Percentiles rank a stretch among this genome's conserved stretches.
Conservation (phyloP, 2,113 vertebrate genomes). For the Terrapene triunguis region DNA sequence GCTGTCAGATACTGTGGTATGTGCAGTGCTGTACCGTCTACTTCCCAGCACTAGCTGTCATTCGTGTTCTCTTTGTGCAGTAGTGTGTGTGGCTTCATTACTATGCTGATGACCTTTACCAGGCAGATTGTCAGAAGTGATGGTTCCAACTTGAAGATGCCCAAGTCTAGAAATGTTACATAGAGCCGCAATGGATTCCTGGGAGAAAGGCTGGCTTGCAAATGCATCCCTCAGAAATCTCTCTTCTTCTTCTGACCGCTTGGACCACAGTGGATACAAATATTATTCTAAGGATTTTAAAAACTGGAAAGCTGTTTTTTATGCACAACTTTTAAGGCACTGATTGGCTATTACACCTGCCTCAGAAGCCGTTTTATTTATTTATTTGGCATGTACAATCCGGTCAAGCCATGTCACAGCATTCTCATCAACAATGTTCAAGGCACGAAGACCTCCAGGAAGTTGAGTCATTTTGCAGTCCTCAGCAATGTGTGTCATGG, state of each 20-base stretch:
- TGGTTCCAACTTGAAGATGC: not conserved
- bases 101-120: not conserved
- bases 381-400: not conserved
- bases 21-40: accelerated
- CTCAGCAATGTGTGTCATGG: too few relatives aligned
- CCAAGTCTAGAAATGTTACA: not conserved
- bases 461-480: too few relatives aligned
- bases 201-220: not conserved
- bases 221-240: not conserved
- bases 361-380: not conserved
- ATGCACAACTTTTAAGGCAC: accelerated
- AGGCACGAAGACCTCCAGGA: too few relatives aligned
- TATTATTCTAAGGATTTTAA: not conserved
- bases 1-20: not conserved
- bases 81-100: not conserved
- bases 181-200: not conserved
- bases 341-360: not conserved
- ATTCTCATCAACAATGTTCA: too few relatives aligned
- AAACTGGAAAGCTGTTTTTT: not conserved
- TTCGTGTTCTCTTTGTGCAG: not conserved
- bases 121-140: slow-evolving; percentile 21
- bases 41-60: not conserved
- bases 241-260: accelerated
- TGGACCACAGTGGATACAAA: not conserved
- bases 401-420: too few relatives aligned